Percentiles rank a stretch among this genome's conserved stretches.
These are phyloP conservation scores for Podilymbus podiceps DNA, from an alignment of 2,113 vertebrate genomes.

Conservation along the genomic window DNA sequence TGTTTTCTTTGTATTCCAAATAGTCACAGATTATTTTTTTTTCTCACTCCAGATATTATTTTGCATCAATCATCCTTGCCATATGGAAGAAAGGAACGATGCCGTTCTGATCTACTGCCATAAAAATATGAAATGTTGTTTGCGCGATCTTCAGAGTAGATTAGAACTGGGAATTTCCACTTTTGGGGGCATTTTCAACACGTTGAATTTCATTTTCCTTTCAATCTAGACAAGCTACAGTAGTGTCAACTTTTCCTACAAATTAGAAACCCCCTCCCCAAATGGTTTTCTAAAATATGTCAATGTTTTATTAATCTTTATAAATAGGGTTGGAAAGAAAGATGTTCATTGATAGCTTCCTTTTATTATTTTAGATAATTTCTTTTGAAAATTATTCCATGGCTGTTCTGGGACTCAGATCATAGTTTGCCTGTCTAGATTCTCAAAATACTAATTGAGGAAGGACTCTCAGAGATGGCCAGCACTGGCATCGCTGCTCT, in stretches of 20 bases:
- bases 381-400: not conserved
- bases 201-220: not conserved
- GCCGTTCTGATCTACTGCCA: not conserved
- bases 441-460: not conserved
- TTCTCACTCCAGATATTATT: not conserved
- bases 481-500: rapidly evolving
- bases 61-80: not conserved
- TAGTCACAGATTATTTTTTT: not conserved
- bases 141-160: not conserved
- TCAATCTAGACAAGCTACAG: not conserved
- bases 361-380: not conserved
- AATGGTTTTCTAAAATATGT: not conserved
- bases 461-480: not conserved
- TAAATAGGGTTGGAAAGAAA: not conserved
- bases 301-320: not conserved
- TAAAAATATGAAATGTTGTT: not conserved
- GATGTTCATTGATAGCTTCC: not conserved
- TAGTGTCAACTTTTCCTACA: not conserved
- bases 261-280: not conserved
- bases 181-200: not conserved
- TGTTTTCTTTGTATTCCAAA: not conserved
- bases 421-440: not conserved
- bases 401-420: not conserved
- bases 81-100: not conserved
- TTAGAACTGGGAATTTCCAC: not conserved